These are phyloP conservation scores for Galerucella nymphaeae DNA, from an alignment of 2,888 invertebrate genomes.

Conservation along the genomic window DNA sequence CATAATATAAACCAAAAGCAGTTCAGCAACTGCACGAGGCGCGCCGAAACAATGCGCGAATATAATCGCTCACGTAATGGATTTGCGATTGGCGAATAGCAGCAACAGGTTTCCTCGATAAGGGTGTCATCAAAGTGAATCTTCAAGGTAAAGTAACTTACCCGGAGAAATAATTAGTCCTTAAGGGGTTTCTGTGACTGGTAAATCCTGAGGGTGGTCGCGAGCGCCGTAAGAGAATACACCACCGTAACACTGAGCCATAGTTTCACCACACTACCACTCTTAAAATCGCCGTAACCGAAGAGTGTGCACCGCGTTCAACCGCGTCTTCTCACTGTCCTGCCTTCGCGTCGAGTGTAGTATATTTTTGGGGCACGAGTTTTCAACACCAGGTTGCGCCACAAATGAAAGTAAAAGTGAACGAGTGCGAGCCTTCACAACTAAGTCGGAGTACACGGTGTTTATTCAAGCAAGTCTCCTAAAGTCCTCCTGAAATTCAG, in stretches of 20 bases:
- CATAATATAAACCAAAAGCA: slow-evolving; percentile 54
- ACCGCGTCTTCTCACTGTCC: slow-evolving; percentile 45
- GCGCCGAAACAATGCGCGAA: slow-evolving; percentile 56
- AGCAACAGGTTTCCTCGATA: slow-evolving; percentile 51
- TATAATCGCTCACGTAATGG: slow-evolving; percentile 40
- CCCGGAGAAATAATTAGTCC: slow-evolving; percentile 58
- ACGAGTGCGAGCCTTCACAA: slow-evolving; percentile 59
- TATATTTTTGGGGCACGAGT: slow-evolving; percentile 65
- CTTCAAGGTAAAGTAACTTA: slow-evolving; percentile 48
- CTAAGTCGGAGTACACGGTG: slow-evolving; percentile 49
- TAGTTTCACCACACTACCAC: slow-evolving; percentile 58
- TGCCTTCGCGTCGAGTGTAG: slow-evolving; percentile 61
- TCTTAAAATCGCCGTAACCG: slow-evolving; percentile 49
- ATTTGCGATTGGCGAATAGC: slow-evolving; percentile 35
- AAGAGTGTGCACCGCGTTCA: slow-evolving; percentile 41
- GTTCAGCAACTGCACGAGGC: slow-evolving; percentile 55
- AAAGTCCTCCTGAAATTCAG: slow-evolving; percentile 52
- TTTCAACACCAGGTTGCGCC: slow-evolving; percentile 64
- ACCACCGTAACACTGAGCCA: slow-evolving; percentile 60
- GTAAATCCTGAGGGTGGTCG: slow-evolving; percentile 58
- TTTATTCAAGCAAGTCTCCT: slow-evolving; percentile 53
- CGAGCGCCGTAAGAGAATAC: slow-evolving; percentile 58
- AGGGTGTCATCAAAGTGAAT: slow-evolving; percentile 26
- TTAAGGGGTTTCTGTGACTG: slow-evolving; percentile 61
- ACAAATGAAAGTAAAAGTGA: slow-evolving; percentile 68